Evolutionary conservation across 2,113 vertebrate species (phyloP).

Genomic region (Barbus barbus): DNA sequence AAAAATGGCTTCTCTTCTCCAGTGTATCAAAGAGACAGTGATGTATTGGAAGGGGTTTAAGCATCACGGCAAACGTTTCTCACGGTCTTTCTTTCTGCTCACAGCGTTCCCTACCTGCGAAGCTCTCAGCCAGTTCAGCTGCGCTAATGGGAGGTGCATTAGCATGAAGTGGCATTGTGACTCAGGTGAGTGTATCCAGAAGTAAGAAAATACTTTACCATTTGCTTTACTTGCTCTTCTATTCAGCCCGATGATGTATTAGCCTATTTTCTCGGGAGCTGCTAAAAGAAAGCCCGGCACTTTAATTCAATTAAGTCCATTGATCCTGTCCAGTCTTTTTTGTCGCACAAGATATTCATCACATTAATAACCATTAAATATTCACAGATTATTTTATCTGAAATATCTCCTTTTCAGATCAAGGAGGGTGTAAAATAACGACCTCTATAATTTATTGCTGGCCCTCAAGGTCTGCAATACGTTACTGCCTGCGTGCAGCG

Average conservation of each 20-base stretch:
- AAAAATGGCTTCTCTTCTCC: slow-evolving; percentile 49
- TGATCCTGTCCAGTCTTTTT: slow-evolving; percentile 28
- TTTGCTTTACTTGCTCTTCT: slow-evolving; percentile 38
- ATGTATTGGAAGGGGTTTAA: slow-evolving; percentile 50
- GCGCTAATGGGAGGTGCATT: slow-evolving; percentile 90
- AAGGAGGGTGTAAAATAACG: neutral
- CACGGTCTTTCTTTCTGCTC: slow-evolving; percentile 30
- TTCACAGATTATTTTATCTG: slow-evolving; percentile 30
- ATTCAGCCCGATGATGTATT: slow-evolving; percentile 35
- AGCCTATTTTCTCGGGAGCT: slow-evolving; percentile 16
- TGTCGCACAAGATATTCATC: slow-evolving; percentile 25
- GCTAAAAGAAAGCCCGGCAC: neutral
- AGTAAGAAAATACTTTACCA: neutral
- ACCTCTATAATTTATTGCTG: neutral
- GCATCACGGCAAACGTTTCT: slow-evolving; percentile 1
- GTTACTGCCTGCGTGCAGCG: neutral
- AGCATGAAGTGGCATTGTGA: slow-evolving; percentile 94
- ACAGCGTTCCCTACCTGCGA: slow-evolving; percentile 94
- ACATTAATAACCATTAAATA: slow-evolving; percentile 37
- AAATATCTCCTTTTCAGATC: slow-evolving; percentile 32
- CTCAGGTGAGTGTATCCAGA: slow-evolving; percentile 75
- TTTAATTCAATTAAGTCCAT: slow-evolving; percentile 37
- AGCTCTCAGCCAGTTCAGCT: slow-evolving; percentile 88
- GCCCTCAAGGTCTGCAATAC: neutral
- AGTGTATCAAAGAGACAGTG: slow-evolving; percentile 56